These are phyloP conservation scores for Papilio machaon DNA, from an alignment of 1,140 invertebrate genomes.

Conservation along the genomic window DNA sequence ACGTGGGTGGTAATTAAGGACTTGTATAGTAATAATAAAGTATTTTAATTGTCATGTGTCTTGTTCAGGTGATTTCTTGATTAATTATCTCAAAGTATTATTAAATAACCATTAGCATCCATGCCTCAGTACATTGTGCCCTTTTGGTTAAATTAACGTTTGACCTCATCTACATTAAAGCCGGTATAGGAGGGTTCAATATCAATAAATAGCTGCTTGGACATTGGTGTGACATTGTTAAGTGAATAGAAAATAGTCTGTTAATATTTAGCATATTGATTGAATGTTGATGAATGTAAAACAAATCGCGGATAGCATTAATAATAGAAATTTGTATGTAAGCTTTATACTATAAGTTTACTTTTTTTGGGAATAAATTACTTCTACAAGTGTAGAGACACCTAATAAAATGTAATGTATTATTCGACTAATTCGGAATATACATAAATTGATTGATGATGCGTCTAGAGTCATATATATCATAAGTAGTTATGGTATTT, in stretches of 20 bases:
- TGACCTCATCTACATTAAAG: not conserved
- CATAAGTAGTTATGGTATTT: no score
- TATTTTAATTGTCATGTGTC: no score
- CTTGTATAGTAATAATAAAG: no score
- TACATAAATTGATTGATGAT: not conserved
- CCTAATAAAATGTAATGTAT: not conserved
- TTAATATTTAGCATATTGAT: not conserved
- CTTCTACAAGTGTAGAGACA: not conserved
- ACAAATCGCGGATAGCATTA: not conserved
- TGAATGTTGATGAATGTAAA: not conserved
- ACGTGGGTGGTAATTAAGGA: no score
- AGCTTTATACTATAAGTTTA: no score
- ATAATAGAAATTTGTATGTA: not conserved
- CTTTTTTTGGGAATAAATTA: no score
- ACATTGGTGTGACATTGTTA: not conserved
- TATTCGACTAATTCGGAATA: not conserved
- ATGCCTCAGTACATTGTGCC: not conserved
- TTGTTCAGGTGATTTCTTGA: no score
- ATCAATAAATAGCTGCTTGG: not conserved
- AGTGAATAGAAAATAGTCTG: not conserved
- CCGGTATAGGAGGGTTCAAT: not conserved
- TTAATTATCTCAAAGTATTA: not conserved
- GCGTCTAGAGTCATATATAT: not conserved
- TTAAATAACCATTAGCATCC: slow-evolving; percentile 15
- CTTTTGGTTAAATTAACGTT: slow-evolving; percentile 13